Evolutionary conservation across 2,888 invertebrate genomes (phyloP), one percentile per base, ranked within the genome.

Genomic region (Cryptus armator): DNA sequence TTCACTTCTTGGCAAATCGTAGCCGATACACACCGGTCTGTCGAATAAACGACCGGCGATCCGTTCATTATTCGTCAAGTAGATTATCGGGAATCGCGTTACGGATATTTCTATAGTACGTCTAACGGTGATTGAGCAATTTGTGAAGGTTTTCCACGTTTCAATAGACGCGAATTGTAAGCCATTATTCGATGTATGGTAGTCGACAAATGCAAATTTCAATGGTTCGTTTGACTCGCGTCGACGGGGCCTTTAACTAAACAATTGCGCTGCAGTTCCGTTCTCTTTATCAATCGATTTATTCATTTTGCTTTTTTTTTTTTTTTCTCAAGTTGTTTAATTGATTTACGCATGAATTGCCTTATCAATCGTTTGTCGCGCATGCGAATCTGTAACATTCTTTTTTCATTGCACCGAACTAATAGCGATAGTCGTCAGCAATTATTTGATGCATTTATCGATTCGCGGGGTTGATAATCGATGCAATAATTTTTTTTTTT

Each of bases 391-490:
- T 6, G 14, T 3, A 10, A 5, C 3, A 59, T 29, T 14, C 0
- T 29, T 59, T 16, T 29, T 29, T 37, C 37, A 37, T 37, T 37
- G 37, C 5, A 5, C 7, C 37, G 37, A 5, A 37, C 5, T 37
- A 37, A 37, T 37, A 37, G 37, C 19, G 29, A 6, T 9, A 32
- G 29, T n/a, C n/a, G 29, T n/a, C n/a, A 24, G 24, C n/a, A 59
- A 75, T 56, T 62, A 9, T 75, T 74, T 75, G 37, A 74, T 32
- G 29, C 56, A 67, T 80, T 19, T 46, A 14, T n/a, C 68, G 10
- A 59, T 81, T 68, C 32, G 59, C 44, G 67, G 3, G 48, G 14
- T 29, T 51, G 68, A 51, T 51, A 32, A 10, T 1, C 14, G 24
- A 59, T 72, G 72, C 56, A 5, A 14, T 44, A 44, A 14, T 1